Evolutionary conservation across 2,888 invertebrate genomes (phyloP), one percentile per base, ranked within the genome.

Genomic region (Hermodice carunculata): DNA sequence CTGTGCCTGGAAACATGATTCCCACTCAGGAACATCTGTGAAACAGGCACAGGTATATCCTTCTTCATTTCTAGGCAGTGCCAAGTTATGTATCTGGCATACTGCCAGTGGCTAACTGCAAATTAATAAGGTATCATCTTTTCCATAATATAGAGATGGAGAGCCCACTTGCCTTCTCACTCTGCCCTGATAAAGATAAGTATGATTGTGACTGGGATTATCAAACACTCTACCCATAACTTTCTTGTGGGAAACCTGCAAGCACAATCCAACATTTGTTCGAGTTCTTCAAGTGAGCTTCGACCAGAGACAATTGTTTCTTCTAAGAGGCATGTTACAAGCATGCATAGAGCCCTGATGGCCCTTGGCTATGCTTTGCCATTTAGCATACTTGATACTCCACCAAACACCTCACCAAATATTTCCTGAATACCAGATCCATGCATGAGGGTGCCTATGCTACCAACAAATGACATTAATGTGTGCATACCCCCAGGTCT

Each of bases 281-380:
- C 22, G 8, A 59, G 31, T 8, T 49, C 32, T 4, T 48, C 40
- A 6, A 49, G 6, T 22, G 59, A 22, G 14, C 4, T 49, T 6
- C 17, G 6, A 19, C 34, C 49, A 19, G n/a, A n/a, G n/a, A n/a
- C n/a, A n/a, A n/a, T n/a, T n/a, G n/a, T n/a, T n/a, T n/a, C n/a
- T n/a, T n/a, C n/a, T n/a, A n/a, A n/a, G n/a, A n/a, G 60, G 3
- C 43, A 44, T 24, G 24, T 37, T 2, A 37, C 14, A 19, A 64
- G 62, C 61, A 66, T 66, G 4, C 57, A 46, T 8, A 56, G 57
- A 34, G 32, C 61, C 22, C 61, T 28, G n/a, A 66, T 29, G 1
- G 54, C 66, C 26, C 44, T 43, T 26, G 46, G 17, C 66, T 48
- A 66, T 46, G 54, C 54, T 48, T 66, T 66, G 4, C 56, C 62